Percentiles rank a stretch among this genome's conserved stretches.
These are phyloP conservation scores for Podargus strigoides DNA, from an alignment of 2,797 vertebrate species.

Conservation along the genomic window DNA sequence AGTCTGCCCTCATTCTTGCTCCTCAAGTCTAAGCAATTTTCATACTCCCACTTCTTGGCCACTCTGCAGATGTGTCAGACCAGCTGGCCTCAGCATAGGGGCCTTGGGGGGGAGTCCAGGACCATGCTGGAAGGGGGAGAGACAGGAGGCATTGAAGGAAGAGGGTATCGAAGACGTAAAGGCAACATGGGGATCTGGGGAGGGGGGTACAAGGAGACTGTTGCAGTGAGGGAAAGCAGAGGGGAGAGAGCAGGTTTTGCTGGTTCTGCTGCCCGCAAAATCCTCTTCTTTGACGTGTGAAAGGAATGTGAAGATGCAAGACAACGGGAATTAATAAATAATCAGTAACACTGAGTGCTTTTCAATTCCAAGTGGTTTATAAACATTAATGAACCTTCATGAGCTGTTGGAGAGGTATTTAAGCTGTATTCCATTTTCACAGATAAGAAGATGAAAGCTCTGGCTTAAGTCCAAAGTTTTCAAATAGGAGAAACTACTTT, in stretches of 20 bases:
- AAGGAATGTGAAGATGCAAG: background rate
- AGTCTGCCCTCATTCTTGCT: background rate
- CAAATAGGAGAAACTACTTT: slow-evolving; percentile 28
- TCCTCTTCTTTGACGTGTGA: background rate
- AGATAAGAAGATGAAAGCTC: slow-evolving; percentile 53
- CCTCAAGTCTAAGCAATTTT: background rate
- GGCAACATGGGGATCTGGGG: background rate
- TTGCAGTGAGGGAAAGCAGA: background rate
- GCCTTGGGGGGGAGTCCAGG: background rate
- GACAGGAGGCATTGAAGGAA: background rate
- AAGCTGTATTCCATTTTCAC: background rate
- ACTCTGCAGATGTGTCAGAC: background rate
- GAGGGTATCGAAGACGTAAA: background rate
- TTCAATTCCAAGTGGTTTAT: background rate
- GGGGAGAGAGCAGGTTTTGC: background rate
- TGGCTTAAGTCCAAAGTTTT: slow-evolving; percentile 45
- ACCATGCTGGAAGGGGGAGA: background rate
- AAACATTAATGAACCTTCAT: slow-evolving; percentile 15
- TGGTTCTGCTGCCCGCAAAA: background rate
- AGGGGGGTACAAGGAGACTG: background rate
- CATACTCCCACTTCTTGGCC: background rate
- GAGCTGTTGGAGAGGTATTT: slow-evolving; percentile 13
- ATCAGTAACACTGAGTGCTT: background rate
- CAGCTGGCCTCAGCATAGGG: background rate
- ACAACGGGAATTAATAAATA: slow-evolving; percentile 13